phyloP scores from a whole-genome alignment of 2,113 vertebrate genomes.

The Gymnorhina tibicen region DNA sequence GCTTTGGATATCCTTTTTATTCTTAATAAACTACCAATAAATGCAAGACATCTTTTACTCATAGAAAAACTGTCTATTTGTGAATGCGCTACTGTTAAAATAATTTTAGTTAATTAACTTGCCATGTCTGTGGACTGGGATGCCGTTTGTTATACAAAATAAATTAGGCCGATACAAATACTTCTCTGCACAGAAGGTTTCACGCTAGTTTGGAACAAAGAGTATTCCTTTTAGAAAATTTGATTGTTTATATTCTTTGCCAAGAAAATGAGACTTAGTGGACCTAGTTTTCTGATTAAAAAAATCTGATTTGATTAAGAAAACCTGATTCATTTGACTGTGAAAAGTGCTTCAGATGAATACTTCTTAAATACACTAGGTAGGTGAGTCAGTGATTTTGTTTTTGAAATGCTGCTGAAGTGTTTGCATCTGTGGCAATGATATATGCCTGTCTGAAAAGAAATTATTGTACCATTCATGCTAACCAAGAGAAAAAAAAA shows the following conservation, averaged over 20 bases:
- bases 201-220: background rate
- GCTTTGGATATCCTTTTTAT: background rate
- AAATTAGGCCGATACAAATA: background rate
- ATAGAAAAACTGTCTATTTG: background rate
- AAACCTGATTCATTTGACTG: background rate
- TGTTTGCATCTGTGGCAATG: background rate
- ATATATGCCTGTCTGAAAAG: background rate
- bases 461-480: background rate
- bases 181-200: background rate
- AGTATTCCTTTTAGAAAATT: background rate
- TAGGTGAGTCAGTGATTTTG: background rate
- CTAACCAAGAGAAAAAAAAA: background rate
- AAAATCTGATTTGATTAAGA: slow-evolving; percentile 5
- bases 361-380: background rate
- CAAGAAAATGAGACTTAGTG: background rate
- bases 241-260: background rate
- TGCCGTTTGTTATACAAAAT: background rate
- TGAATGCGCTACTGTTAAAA: background rate
- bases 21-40: background rate
- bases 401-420: background rate
- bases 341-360: background rate
- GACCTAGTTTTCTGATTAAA: background rate
- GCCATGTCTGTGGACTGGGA: background rate
- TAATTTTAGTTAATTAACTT: background rate
- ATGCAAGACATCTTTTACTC: background rate